Percentiles rank a stretch among this genome's conserved stretches.
These are phyloP conservation scores for Chalcis sispes DNA, from an alignment of 2,888 invertebrate species.

Conservation along the genomic window DNA sequence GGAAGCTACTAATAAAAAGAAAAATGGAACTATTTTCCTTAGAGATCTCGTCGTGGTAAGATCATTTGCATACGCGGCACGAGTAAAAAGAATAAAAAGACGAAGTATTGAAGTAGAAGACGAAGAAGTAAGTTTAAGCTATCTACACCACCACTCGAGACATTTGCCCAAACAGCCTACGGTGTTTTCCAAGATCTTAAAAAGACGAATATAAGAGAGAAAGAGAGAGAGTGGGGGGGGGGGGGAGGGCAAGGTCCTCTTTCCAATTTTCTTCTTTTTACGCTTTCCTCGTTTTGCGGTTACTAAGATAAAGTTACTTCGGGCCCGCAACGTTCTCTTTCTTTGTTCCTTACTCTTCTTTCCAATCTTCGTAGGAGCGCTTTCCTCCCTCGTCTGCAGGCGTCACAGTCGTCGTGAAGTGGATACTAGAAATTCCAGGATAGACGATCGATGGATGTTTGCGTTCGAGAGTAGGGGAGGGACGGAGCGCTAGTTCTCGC, in stretches of 20 bases:
- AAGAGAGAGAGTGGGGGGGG: too few relatives aligned
- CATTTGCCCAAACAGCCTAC: too few relatives aligned
- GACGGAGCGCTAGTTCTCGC: background rate
- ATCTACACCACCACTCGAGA: too few relatives aligned
- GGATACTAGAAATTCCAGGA: slow-evolving; percentile 27
- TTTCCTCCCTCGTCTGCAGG: background rate
- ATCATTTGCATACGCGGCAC: slow-evolving; percentile 37
- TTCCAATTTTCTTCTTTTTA: too few relatives aligned
- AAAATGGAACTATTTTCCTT: slow-evolving; percentile 28
- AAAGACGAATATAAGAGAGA: too few relatives aligned
- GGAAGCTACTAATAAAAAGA: slow-evolving; percentile 32
- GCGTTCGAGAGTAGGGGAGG: slow-evolving; percentile 8
- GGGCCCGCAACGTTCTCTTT: background rate
- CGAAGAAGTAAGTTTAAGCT: too few relatives aligned
- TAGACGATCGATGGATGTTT: slow-evolving; percentile 39
- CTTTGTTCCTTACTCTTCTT: background rate
- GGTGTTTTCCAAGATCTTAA: too few relatives aligned
- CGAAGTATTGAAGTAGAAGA: too few relatives aligned
- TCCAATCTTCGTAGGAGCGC: background rate
- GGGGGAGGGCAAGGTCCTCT: too few relatives aligned
- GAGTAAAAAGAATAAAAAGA: too few relatives aligned
- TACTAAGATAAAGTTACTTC: too few relatives aligned
- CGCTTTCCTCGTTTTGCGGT: too few relatives aligned
- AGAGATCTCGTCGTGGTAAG: background rate
- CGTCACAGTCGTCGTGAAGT: background rate